Base-by-base conservation (phyloP, 2,113 vertebrate species). In the Aphelocoma coerulescens region DNA sequence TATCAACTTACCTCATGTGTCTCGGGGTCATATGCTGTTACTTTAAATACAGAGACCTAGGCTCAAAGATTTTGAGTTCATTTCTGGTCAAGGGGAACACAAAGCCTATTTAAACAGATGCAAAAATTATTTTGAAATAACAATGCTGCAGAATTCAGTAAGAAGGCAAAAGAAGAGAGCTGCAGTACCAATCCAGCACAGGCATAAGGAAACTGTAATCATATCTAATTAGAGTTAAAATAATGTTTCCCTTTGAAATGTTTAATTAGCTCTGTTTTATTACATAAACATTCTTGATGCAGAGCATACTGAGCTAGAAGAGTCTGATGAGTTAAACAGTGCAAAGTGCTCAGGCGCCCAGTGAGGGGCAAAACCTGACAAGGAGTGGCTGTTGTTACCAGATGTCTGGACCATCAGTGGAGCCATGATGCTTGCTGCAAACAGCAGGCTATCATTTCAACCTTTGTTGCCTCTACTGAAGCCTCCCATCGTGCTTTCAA, bases 211-310 rank as follows among this genome's bases (percentile, higher is more conserved):
- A 97, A 96, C 97, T 27, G 94, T 97, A 98, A 98, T 98, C 98
- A 97, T 97, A 98, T 96, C 97, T 98, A 98, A 98, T 98, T 98
- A 98, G 97, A 96, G 97, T 96, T 97, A 97, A 98, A 98, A 98
- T 98, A 98, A 98, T 98, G 97, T 98, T 98, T 98, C 97, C 96
- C 97, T 98, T 98, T 98, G 98, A 98, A 98, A 98, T 97, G 97
- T 98, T 98, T 98, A 98, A 98, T 98, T 98, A 98, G 97, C 97
- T 97, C 95, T 96, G 95, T 97, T 98, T 98, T 98, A 98, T 97
- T 97, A 97, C 97, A 98, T 97, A 98, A 98, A 97, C 97, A 98
- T 97, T 97, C 97, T 96, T 97, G 97, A 97, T 92, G 97, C 93
- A 72, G 93, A 96, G 96, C 93, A 90, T 80, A 78, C 87, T 74